Evolutionary conservation across 2,888 invertebrate genomes (phyloP).

Genomic region (Calliphora vomitoria): DNA sequence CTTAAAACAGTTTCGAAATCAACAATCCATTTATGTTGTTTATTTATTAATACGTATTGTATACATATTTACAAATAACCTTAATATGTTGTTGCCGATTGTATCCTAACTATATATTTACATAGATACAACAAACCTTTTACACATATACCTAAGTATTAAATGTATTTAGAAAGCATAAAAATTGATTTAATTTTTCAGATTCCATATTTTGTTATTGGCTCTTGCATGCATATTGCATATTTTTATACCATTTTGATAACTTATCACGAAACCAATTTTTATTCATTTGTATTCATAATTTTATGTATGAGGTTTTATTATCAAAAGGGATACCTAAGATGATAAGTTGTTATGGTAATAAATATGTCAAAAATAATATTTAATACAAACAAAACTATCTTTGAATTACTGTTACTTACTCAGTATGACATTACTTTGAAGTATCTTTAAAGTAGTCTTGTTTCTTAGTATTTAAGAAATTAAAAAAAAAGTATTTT

Average conservation of each 20-base stretch:
- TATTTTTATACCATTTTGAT: not conserved
- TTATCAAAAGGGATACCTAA: not conserved
- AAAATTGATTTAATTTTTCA: slow-evolving; percentile 29
- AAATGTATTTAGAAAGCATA: slow-evolving; percentile 19
- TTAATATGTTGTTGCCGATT: slow-evolving; percentile 39
- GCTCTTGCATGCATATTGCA: slow-evolving; percentile 14
- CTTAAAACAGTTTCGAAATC: slow-evolving; percentile 23
- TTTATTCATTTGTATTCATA: not conserved
- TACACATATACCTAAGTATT: not conserved
- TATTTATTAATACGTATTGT: slow-evolving; percentile 50
- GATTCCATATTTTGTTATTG: slow-evolving; percentile 1
- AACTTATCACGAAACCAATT: slow-evolving; percentile 30
- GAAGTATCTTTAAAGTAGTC: not conserved
- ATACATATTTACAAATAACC: slow-evolving; percentile 7
- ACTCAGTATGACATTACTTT: not conserved
- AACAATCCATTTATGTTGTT: slow-evolving; percentile 56
- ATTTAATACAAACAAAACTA: not conserved
- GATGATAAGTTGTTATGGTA: not conserved
- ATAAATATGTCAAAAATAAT: not conserved
- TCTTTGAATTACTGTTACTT: not conserved
- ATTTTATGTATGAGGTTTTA: not conserved
- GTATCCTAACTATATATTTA: not conserved
- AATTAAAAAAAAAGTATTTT: no score
- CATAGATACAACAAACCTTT: slow-evolving; percentile 4
- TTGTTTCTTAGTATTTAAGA: no score